These are phyloP conservation scores for Brachirus orientalis DNA, from an alignment of 2,113 vertebrate genomes.

Conservation along the genomic window DNA sequence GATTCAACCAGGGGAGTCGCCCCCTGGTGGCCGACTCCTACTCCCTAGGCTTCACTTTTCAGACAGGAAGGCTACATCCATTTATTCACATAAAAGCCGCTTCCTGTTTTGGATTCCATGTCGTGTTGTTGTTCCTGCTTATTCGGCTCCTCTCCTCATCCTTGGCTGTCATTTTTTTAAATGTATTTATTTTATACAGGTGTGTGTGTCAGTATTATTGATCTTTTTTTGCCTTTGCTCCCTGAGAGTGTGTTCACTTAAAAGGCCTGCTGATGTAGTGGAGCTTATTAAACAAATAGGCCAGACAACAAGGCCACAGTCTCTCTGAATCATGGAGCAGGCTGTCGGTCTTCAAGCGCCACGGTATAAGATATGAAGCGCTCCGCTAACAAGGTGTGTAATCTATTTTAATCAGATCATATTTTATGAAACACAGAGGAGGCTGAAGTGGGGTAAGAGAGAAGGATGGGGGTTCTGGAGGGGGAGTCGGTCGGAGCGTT, in stretches of 20 bases:
- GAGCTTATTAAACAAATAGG: constrained; percentile 78
- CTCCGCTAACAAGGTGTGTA: constrained; percentile 79
- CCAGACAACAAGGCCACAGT: constrained; percentile 70
- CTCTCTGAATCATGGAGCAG: constrained; percentile 69
- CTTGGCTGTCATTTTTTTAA: constrained; percentile 35
- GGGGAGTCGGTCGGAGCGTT: constrained; percentile 26
- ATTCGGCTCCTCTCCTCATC: constrained; percentile 36
- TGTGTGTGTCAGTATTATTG: neutral
- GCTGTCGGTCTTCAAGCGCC: constrained; percentile 49
- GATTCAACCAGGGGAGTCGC: too few relatives aligned
- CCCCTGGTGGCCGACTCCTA: too few relatives aligned
- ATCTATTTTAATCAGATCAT: constrained; percentile 80
- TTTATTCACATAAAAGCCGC: constrained; percentile 38
- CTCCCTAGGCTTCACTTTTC: too few relatives aligned
- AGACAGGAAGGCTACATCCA: too few relatives aligned
- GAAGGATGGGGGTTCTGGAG: constrained; percentile 54
- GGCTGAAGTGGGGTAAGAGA: constrained; percentile 65
- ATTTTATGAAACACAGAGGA: constrained; percentile 75
- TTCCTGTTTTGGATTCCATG: constrained; percentile 61
- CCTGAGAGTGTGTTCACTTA: constrained; percentile 68
- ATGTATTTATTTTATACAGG: neutral
- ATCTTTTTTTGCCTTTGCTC: constrained; percentile 60
- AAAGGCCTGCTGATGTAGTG: constrained; percentile 67
- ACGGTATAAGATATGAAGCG: constrained; percentile 72
- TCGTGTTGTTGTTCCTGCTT: constrained; percentile 27